These are phyloP conservation scores for Morpho deidamia DNA, from an alignment of 2,888 invertebrate genomes.

Conservation along the genomic window DNA sequence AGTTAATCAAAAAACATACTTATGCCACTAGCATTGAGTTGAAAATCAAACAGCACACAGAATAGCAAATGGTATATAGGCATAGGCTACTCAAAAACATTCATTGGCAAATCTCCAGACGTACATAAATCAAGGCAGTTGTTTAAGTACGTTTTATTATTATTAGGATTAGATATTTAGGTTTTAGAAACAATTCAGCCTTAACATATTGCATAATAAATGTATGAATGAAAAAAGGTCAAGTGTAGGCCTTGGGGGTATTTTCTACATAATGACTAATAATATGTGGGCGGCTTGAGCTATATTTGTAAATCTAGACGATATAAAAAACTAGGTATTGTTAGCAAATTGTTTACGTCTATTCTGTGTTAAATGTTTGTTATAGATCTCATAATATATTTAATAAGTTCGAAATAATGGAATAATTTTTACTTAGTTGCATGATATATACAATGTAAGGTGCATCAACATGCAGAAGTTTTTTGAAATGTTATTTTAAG, in stretches of 20 bases:
- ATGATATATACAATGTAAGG: too few species aligned
- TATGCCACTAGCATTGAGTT: not conserved
- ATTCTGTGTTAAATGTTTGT: too few species aligned
- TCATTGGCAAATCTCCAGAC: slow-evolving; percentile 25
- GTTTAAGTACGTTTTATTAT: slow-evolving; percentile 20
- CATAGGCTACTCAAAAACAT: slow-evolving; percentile 8
- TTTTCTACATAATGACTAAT: slow-evolving; percentile 8
- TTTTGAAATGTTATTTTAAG: too few species aligned
- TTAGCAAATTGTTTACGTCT: too few species aligned
- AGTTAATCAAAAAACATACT: not conserved
- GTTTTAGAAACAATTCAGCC: slow-evolving; percentile 19
- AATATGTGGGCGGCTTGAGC: slow-evolving; percentile 15
- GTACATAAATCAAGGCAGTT: slow-evolving; percentile 26
- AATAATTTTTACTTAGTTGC: too few species aligned
- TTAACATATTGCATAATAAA: slow-evolving; percentile 17
- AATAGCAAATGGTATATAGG: not conserved
- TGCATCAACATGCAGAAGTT: too few species aligned
- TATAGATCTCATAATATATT: too few species aligned
- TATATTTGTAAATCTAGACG: slow-evolving; percentile 11
- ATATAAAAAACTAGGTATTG: not conserved
- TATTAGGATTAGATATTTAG: slow-evolving; percentile 21
- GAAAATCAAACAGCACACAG: slow-evolving; percentile 3
- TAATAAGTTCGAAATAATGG: too few species aligned
- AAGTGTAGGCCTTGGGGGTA: slow-evolving; percentile 16
- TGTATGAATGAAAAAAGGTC: slow-evolving; percentile 19